Evolutionary conservation across 2,888 invertebrate species (phyloP), one percentile per base, ranked within the genome.

Genomic region (Epinotia ramella): DNA sequence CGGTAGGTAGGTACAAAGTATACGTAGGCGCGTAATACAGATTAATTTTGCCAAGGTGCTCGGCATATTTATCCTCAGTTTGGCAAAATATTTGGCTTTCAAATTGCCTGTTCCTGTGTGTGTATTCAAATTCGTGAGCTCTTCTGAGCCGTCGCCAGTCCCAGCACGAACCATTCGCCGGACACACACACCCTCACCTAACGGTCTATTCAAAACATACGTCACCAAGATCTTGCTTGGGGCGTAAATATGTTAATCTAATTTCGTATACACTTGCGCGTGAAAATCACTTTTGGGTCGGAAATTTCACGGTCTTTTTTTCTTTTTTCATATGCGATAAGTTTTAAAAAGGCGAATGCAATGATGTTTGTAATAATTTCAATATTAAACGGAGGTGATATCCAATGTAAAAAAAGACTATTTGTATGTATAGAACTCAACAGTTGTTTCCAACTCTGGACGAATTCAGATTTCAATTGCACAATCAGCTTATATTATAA

Each of bases 21-120:
- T 28, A 24, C 44, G 24, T 46, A 2, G 70, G 20, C n/a, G 40
- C 16, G 18, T 63, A 59, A 59, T 46, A 24, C 70, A 20, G 69
- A 69, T 69, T 64, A 64, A 69, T 18, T 70, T 75, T 65, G 56
- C 65, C n/a, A 24, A 65, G 53, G 73, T 67, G 53, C 57, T 69
- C 56, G n/a, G 46, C 56, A 69, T 70, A 67, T 70, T 71, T 59
- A 73, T 68, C 71, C 67, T 53, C 59, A 68, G 74, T 73, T 65
- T 76, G 70, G 77, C 70, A 78, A 78, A 79, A 79, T 79, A 79
- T 80, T 79, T 79, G 78, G 70, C 73, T 79, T 79, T 77, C 77
- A 78, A 81, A 81, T 81, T 80, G 79, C 77, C 77, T 80, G 77
- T 78, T 65, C 73, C 72, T 33, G 49, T 33, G 53, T 53, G 62